phyloP scores from a whole-genome alignment of 53 echinoderm and acorn worm genomes.

The Zoroaster sp. region DNA sequence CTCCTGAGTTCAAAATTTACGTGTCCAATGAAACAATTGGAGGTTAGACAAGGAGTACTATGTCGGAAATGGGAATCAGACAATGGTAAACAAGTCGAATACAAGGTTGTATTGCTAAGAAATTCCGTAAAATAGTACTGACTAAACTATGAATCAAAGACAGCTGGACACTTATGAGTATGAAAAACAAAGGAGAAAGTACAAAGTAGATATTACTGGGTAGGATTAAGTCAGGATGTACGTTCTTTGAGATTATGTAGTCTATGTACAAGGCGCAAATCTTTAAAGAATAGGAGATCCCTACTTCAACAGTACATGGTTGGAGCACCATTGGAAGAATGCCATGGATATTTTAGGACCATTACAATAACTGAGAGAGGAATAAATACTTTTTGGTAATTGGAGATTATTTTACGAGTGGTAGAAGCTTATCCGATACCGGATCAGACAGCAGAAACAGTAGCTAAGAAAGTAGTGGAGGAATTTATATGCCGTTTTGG shows the following conservation, averaged over 20 bases:
- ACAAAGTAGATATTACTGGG: conserved; percentile 1
- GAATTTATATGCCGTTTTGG: conserved; percentile 34
- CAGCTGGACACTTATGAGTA: conserved; percentile 5
- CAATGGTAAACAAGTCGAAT: not conserved
- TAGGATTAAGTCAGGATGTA: not conserved
- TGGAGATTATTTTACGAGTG: no score
- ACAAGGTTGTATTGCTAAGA: not conserved
- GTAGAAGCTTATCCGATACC: no score
- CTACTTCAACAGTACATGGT: no score
- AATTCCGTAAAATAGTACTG: not conserved
- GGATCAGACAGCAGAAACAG: no score
- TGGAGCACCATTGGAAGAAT: not conserved
- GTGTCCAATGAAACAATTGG: no score
- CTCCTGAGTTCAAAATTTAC: not conserved
- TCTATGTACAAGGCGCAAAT: no score
- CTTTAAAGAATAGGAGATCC: no score
- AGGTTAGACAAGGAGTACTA: no score
- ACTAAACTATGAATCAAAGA: not conserved
- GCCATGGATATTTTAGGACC: conserved; percentile 41
- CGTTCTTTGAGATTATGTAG: not conserved
- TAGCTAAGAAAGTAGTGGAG: conserved; percentile 20
- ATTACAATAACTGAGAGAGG: not conserved
- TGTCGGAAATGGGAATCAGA: no score
- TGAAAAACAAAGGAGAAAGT: no score
- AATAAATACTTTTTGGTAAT: conserved; percentile 3